Conservation (phyloP, 2,113 vertebrate species). For the Eidolon helvum region DNA sequence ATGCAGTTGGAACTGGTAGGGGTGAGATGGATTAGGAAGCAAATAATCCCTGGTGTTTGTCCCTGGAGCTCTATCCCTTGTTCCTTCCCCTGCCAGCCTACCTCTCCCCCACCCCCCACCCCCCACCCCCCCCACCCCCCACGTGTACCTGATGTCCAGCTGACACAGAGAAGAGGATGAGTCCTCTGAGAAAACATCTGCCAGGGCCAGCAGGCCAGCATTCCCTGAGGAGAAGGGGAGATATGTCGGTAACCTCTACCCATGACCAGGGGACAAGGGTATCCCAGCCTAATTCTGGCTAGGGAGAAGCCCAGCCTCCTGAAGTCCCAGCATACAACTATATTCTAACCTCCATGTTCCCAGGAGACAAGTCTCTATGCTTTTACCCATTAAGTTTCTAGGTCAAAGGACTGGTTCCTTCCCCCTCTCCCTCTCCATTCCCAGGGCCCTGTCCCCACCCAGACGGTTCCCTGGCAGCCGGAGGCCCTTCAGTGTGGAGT, state of each 20-base stretch:
- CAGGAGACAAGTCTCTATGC: background rate
- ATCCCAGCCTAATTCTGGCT: background rate
- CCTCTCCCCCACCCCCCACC: background rate
- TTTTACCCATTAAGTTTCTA: background rate
- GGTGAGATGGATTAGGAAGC: constrained; percentile 52
- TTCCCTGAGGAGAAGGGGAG: constrained; percentile 83
- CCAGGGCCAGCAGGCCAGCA: constrained; percentile 86
- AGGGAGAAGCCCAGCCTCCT: background rate
- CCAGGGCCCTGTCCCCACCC: constrained; percentile 80
- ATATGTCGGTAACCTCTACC: constrained; percentile 1
- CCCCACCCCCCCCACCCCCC: background rate
- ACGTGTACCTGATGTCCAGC: constrained; percentile 90
- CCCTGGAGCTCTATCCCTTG: background rate
- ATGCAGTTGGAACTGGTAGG: constrained; percentile 92
- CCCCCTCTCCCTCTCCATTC: constrained; percentile 25
- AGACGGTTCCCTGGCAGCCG: constrained; percentile 92
- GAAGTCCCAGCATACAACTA: background rate
- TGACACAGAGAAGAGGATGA: constrained; percentile 86
- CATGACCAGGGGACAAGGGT: background rate
- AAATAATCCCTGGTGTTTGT: background rate
- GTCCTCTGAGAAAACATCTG: constrained; percentile 90
- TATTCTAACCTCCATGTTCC: background rate
- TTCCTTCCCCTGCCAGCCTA: background rate
- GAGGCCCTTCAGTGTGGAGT: constrained; percentile 88
- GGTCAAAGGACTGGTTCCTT: constrained; percentile 35